These are phyloP conservation scores for Chelonoidis abingdonii DNA, from an alignment of 2,113 vertebrate species.

Conservation along the genomic window DNA sequence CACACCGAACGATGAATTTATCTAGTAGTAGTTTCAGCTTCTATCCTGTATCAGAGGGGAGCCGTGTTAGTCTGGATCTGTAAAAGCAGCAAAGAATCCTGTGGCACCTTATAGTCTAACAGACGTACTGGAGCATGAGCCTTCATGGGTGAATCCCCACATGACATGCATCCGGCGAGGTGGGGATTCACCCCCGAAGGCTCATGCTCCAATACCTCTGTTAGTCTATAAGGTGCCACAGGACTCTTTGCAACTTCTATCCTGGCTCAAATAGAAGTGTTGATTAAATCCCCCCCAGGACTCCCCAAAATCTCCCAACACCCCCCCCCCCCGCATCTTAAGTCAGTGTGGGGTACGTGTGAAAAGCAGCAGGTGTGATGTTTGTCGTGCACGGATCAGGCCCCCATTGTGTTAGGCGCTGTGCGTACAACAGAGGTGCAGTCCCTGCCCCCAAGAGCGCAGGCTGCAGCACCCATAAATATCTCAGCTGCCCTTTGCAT, in stretches of 20 bases:
- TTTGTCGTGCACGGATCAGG: neutral
- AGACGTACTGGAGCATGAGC: too few relatives aligned
- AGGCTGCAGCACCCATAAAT: neutral
- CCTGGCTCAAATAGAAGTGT: neutral
- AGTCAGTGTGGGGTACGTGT: neutral
- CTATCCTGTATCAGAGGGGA: neutral
- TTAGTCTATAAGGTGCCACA: too few relatives aligned
- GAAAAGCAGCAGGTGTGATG: neutral
- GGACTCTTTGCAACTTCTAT: neutral
- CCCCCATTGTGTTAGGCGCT: neutral
- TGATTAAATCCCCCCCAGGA: neutral
- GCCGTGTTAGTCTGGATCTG: too few relatives aligned
- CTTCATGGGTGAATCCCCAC: too few relatives aligned
- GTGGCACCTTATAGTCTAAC: too few relatives aligned
- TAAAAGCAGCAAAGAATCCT: too few relatives aligned
- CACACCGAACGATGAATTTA: neutral
- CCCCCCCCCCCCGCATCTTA: too few relatives aligned
- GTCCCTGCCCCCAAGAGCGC: neutral
- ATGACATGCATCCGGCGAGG: too few relatives aligned
- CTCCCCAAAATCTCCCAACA: rapidly evolving
- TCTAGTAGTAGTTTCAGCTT: neutral
- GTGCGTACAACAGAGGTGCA: too few relatives aligned
- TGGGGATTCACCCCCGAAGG: too few relatives aligned
- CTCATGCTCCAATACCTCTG: too few relatives aligned
- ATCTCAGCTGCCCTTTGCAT: neutral